These are phyloP conservation scores for Lampropteryx suffumata DNA, from an alignment of 2,888 invertebrate species.

Conservation along the genomic window DNA sequence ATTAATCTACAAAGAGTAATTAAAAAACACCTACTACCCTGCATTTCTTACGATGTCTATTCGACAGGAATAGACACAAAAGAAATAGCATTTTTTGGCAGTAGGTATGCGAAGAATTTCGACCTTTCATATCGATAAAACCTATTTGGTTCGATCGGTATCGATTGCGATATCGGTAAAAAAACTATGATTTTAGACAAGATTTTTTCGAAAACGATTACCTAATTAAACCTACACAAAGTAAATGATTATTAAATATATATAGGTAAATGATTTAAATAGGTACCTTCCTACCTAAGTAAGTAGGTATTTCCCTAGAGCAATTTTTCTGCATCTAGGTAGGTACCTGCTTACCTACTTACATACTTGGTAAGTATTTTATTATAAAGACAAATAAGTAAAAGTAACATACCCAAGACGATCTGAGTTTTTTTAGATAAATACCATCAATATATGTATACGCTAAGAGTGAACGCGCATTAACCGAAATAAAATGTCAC, in stretches of 20 bases:
- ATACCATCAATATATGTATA: no score
- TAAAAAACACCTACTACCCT: slow-evolving; percentile 12
- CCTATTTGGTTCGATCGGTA: slow-evolving; percentile 9
- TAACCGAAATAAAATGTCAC: slow-evolving; percentile 46
- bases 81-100: slow-evolving; percentile 32
- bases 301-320: slow-evolving; percentile 45
- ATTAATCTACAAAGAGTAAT: no score
- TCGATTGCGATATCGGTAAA: background rate
- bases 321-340: no score
- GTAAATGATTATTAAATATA: no score
- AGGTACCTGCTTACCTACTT: background rate
- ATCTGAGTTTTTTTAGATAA: no score
- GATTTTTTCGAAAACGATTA: slow-evolving; percentile 11
- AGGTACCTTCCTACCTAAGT: no score
- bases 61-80: slow-evolving; percentile 54
- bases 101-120: slow-evolving; percentile 18
- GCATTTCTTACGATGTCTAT: slow-evolving; percentile 53
- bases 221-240: no score
- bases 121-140: slow-evolving; percentile 20
- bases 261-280: no score
- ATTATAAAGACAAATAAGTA: no score
- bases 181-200: slow-evolving; percentile 10
- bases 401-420: no score
- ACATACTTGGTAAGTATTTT: background rate
- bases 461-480: no score